These are phyloP conservation scores for Colletes latitarsis DNA, from an alignment of 1,140 invertebrate genomes.

Conservation along the genomic window DNA sequence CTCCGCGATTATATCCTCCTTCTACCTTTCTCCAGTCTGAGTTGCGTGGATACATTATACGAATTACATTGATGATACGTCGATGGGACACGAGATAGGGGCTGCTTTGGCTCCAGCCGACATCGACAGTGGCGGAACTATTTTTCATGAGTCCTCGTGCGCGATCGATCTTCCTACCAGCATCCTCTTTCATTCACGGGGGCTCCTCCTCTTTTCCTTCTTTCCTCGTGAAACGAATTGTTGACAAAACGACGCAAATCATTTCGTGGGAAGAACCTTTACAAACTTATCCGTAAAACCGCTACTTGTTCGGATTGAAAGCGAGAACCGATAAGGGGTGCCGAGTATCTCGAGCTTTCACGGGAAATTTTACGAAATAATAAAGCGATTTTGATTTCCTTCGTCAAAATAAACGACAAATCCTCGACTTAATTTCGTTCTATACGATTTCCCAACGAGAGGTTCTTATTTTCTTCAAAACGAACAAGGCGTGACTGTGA, in stretches of 20 bases:
- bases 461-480: no score
- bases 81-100: constrained; percentile 67
- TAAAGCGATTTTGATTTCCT: no score
- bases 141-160: constrained; percentile 53
- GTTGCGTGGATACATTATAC: constrained; percentile 67
- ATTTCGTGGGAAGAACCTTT: neutral
- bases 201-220: neutral
- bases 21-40: constrained; percentile 19
- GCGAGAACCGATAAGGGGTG: no score
- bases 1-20: constrained; percentile 12
- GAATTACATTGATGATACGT: constrained; percentile 69
- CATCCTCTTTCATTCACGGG: neutral
- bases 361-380: no score
- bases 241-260: neutral
- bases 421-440: no score
- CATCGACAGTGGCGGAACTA: constrained; percentile 57
- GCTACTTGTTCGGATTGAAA: no score
- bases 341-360: no score
- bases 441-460: no score
- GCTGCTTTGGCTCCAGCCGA: constrained; percentile 43
- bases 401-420: no score
- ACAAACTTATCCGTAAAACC: no score
- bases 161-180: constrained; percentile 22
- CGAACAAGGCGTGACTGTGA: no score
- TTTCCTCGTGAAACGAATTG: neutral